Evolutionary conservation across 1,140 invertebrate genomes (phyloP).

Genomic region (Zaprionus gabonicus): DNA sequence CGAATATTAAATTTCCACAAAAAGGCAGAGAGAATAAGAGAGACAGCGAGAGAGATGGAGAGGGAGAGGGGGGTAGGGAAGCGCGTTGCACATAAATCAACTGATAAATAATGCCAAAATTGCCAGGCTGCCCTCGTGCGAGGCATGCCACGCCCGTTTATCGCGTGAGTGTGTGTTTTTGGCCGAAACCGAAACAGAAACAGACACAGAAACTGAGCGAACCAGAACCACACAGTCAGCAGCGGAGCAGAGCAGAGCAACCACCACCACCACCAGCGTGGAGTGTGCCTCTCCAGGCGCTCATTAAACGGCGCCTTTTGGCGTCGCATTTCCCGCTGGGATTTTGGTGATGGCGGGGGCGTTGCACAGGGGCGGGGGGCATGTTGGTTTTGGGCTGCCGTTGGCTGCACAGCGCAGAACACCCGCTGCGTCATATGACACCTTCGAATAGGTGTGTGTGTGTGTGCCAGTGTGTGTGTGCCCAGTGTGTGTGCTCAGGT

Average conservation of each 20-base stretch:
- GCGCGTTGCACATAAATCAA: constrained; percentile 63
- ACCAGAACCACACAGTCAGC: not conserved
- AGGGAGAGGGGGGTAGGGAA: constrained; percentile 1
- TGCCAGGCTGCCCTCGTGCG: constrained; percentile 43
- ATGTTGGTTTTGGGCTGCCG: constrained; percentile 54
- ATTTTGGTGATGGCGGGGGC: constrained; percentile 44
- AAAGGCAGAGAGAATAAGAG: constrained; percentile 11
- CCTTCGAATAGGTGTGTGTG: constrained; percentile 29
- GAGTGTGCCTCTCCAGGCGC: constrained; percentile 63
- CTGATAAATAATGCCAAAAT: constrained; percentile 74
- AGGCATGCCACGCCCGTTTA: constrained; percentile 69
- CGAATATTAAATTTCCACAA: constrained; percentile 74
- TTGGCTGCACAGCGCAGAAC: constrained; percentile 35
- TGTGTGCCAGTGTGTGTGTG: constrained; percentile 8
- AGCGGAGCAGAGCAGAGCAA: constrained; percentile 2
- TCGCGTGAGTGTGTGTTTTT: constrained; percentile 53
- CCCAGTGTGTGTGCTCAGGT: constrained; percentile 61
- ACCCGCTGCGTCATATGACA: constrained; percentile 78
- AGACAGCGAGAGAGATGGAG: constrained; percentile 25
- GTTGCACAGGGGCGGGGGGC: constrained; percentile 12
- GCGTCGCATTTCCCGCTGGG: constrained; percentile 72
- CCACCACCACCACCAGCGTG: constrained; percentile 10
- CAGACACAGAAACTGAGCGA: not conserved
- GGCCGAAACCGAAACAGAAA: not conserved
- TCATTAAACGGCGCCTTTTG: constrained; percentile 77